Conservation (phyloP, 2,797 vertebrate genomes). For the Esox masquinongy region DNA sequence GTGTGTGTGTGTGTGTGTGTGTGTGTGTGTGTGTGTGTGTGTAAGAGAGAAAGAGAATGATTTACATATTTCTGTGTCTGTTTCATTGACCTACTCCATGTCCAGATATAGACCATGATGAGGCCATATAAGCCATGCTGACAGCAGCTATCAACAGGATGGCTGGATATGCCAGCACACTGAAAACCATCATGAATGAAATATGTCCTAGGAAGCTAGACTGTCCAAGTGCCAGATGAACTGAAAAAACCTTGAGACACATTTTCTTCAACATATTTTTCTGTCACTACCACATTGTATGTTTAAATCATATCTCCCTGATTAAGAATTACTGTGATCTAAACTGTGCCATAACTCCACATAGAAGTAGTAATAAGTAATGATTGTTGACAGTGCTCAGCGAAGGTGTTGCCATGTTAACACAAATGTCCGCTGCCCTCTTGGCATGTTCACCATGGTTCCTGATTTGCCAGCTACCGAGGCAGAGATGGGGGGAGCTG, state of each 20-base stretch:
- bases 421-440: neutral
- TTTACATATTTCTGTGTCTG: neutral
- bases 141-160: neutral
- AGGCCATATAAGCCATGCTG: neutral
- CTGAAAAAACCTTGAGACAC: too few species aligned
- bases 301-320: neutral
- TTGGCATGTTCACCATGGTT: neutral
- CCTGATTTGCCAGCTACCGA: neutral
- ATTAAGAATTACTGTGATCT: neutral
- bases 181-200: neutral
- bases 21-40: constrained; percentile 1
- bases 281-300: neutral
- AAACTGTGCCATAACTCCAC: neutral
- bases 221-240: neutral
- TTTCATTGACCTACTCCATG: neutral
- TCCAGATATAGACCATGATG: neutral
- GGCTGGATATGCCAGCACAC: neutral
- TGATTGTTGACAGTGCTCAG: neutral
- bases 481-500: neutral
- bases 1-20: constrained; percentile 1
- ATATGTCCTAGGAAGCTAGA: neutral
- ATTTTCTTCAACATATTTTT: too few species aligned
- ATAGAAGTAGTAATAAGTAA: too few species aligned
- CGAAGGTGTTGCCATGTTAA: neutral
- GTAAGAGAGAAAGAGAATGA: neutral